These are phyloP conservation scores for Gopherus evgoodei DNA, from an alignment of 2,113 vertebrate genomes.

Conservation along the genomic window DNA sequence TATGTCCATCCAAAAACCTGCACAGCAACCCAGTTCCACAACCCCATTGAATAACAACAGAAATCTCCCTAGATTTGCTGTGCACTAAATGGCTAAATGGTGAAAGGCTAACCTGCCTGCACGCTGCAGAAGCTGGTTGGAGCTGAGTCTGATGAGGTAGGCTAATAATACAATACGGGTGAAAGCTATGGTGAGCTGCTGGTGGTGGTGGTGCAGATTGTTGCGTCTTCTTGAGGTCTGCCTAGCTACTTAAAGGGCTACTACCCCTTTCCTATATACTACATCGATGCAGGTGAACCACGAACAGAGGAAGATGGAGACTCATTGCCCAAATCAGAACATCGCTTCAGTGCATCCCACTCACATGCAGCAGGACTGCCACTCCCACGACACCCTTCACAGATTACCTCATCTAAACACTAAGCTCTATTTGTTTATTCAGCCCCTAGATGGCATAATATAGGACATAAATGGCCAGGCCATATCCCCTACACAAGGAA, in stretches of 20 bases:
- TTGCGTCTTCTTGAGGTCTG: neutral
- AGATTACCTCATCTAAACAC: neutral
- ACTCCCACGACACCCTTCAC: neutral
- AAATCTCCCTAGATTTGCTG: neutral
- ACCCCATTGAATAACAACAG: neutral
- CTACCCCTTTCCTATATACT: neutral
- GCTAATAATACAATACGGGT: neutral
- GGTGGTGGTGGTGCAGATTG: neutral
- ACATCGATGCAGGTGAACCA: neutral
- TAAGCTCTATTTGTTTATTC: neutral
- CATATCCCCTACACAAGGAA: neutral
- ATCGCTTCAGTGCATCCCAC: neutral
- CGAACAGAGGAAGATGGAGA: neutral
- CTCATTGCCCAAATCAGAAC: neutral
- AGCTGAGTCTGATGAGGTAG: neutral
- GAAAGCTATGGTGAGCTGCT: neutral
- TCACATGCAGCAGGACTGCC: neutral
- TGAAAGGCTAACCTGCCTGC: neutral
- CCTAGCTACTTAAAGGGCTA: neutral
- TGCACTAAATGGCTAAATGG: neutral
- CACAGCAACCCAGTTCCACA: neutral
- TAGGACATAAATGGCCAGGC: neutral
- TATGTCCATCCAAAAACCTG: constrained; percentile 47
- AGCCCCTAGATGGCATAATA: neutral
- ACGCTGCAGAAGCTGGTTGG: neutral